Base-by-base conservation (phyloP, 2,113 vertebrate genomes). In the Phoenicopterus ruber region DNA sequence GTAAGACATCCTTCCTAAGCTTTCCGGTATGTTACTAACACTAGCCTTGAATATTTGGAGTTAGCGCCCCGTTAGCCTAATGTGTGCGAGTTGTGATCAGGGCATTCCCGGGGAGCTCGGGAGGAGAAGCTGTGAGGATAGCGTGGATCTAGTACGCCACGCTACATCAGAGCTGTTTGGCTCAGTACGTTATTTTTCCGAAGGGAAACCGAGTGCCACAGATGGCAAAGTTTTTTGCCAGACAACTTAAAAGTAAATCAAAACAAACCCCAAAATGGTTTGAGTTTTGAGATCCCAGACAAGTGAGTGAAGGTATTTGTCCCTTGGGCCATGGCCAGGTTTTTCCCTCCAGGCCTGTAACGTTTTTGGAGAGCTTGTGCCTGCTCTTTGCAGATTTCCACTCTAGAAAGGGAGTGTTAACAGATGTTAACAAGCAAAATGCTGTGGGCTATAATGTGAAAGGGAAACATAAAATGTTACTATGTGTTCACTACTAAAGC, bases 51-150 rank as follows among this genome's bases (percentile, higher is more conserved):
- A 24, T 79, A 29, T 66, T 61, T 32, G 36, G 38, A 24, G 24
- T 55, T 74, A 49, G 25, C 24, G 32, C 81, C 67, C 32, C 7
- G 6, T 42, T 66, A 71, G 9, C 52, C 28, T 28, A 3, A 20
- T 0, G 1, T 8, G 17, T 79, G 32, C 0, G 24, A 13, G 0
- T n/a, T 55, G 50, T 17, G 21, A n/a, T 73, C 38, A 16, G n/a
- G 21, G 13, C 6, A 1, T 17, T 85, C 67, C 58, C 32, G 12
- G 50, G 40, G 36, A 49, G 11, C 10, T 9, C 0, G 6, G 38
- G 36, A 17, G 26, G n/a, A 21, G 46, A n/a, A 61, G n/a, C 73
- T 61, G 20, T 24, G 55, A 47, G 2, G 15, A 32, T 62, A 1
- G 52, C 20, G 16, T 34, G 46, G 26, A 20, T 69, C n/a, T 38